Percentiles rank a stretch among this genome's conserved stretches.
phyloP scores from a whole-genome alignment of 2,113 vertebrate species.

The Gulo gulo region DNA sequence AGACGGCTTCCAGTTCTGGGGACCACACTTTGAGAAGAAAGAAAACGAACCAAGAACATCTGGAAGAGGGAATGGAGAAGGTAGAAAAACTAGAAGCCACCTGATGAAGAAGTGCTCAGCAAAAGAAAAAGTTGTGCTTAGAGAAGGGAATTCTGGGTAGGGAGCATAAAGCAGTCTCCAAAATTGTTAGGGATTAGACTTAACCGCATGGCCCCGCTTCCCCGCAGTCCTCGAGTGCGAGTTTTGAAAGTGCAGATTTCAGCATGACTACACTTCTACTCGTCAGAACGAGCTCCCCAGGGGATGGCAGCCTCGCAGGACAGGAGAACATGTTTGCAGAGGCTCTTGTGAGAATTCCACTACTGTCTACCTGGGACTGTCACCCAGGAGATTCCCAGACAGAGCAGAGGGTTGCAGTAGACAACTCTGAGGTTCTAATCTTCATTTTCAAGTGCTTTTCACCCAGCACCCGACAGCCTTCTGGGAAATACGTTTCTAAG shows the following conservation, averaged over 20 bases:
- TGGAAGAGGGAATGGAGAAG: neutral
- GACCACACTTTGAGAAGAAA: neutral
- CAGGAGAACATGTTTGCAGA: neutral
- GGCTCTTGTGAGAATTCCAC: neutral
- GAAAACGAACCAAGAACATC: neutral
- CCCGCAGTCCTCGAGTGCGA: neutral
- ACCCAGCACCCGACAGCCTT: neutral
- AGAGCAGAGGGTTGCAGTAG: neutral
- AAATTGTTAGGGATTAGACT: neutral
- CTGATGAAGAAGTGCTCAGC: neutral
- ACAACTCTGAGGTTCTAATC: neutral
- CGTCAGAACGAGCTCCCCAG: neutral
- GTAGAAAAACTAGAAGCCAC: neutral
- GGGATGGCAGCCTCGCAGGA: neutral
- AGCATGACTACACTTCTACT: neutral
- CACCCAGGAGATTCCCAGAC: neutral
- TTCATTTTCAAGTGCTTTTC: neutral
- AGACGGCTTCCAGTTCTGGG: neutral
- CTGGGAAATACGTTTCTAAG: neutral
- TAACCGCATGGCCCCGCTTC: neutral
- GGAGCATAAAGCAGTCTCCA: neutral
- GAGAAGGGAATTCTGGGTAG: neutral
- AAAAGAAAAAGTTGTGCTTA: neutral
- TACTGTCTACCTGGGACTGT: neutral
- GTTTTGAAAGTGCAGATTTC: neutral